Percentiles rank a stretch among this genome's conserved stretches.
Conservation (phyloP, 2,888 invertebrate genomes). For the Synanthedon vespiformis region DNA sequence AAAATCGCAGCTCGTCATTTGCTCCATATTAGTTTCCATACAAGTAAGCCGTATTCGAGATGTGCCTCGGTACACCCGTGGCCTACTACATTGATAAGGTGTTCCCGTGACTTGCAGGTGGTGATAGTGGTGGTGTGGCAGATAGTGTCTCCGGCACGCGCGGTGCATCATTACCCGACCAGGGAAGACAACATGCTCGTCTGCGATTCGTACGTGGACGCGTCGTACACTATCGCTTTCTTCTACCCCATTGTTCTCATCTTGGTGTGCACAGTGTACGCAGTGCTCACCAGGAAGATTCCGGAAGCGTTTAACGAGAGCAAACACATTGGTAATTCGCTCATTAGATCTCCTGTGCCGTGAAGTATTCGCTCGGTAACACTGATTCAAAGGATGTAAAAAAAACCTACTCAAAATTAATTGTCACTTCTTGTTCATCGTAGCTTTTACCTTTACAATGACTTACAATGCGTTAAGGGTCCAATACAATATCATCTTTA, state of each 20-base stretch:
- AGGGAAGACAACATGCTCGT: conserved; percentile 91
- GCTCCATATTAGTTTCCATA: conserved; percentile 84
- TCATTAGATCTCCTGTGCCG: too few relatives aligned
- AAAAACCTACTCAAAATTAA: too few relatives aligned
- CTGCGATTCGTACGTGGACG: conserved; percentile 89
- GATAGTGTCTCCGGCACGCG: conserved; percentile 89
- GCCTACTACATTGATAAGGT: too few relatives aligned
- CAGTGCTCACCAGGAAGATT: conserved; percentile 92
- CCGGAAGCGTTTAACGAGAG: conserved; percentile 99
- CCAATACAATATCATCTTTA: too few relatives aligned
- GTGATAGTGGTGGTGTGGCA: conserved; percentile 91
- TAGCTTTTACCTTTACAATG: too few relatives aligned
- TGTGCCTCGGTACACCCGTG: not conserved
- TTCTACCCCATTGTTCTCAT: conserved; percentile 91
- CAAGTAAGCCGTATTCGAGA: conserved; percentile 71
- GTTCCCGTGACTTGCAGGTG: conserved; percentile 50
- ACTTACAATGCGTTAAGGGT: too few relatives aligned
- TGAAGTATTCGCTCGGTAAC: too few relatives aligned
- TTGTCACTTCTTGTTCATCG: too few relatives aligned
- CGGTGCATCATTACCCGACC: conserved; percentile 89
- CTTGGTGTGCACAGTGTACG: conserved; percentile 93
- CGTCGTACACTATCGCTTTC: conserved; percentile 94
- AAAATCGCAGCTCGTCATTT: conserved; percentile 89
- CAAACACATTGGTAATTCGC: conserved; percentile 84
- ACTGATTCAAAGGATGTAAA: too few relatives aligned